These are phyloP conservation scores for Endomychus coccineus DNA, from an alignment of 2,888 invertebrate genomes.

Conservation along the genomic window DNA sequence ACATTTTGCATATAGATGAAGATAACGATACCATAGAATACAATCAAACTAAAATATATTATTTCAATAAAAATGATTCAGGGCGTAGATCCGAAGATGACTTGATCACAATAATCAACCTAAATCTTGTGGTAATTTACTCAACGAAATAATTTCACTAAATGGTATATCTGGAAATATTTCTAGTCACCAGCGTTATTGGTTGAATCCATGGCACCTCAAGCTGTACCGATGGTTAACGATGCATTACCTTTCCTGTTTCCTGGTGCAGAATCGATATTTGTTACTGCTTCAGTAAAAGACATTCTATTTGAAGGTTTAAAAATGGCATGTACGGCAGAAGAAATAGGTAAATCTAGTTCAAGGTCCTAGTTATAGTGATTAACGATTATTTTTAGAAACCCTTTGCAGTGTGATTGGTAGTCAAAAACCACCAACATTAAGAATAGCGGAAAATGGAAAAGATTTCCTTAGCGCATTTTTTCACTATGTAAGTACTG, in stretches of 20 bases:
- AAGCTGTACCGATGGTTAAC: neutral
- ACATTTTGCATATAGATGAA: constrained; percentile 3
- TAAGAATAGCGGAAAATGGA: constrained; percentile 44
- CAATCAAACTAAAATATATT: constrained; percentile 28
- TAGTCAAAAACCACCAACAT: constrained; percentile 37
- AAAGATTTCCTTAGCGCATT: constrained; percentile 51
- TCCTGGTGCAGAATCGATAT: constrained; percentile 3
- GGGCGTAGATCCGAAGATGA: constrained; percentile 44
- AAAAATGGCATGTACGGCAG: constrained; percentile 45
- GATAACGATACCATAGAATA: constrained; percentile 8
- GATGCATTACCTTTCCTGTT: constrained; percentile 5
- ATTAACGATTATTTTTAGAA: constrained; percentile 27
- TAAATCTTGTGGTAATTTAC: constrained; percentile 9
- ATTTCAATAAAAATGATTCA: constrained; percentile 46
- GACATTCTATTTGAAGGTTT: constrained; percentile 53
- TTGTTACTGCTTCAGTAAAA: constrained; percentile 44
- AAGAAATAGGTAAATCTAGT: constrained; percentile 46
- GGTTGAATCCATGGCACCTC: constrained; percentile 31
- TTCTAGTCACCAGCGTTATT: constrained; percentile 1
- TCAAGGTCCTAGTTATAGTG: too few species aligned
- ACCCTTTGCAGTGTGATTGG: constrained; percentile 35
- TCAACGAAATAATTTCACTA: too few species aligned
- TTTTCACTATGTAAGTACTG: constrained; percentile 48
- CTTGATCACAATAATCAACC: constrained; percentile 26
- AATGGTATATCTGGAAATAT: constrained; percentile 3